Conservation (phyloP, 1,140 invertebrate species). For the Papilio polytes region DNA sequence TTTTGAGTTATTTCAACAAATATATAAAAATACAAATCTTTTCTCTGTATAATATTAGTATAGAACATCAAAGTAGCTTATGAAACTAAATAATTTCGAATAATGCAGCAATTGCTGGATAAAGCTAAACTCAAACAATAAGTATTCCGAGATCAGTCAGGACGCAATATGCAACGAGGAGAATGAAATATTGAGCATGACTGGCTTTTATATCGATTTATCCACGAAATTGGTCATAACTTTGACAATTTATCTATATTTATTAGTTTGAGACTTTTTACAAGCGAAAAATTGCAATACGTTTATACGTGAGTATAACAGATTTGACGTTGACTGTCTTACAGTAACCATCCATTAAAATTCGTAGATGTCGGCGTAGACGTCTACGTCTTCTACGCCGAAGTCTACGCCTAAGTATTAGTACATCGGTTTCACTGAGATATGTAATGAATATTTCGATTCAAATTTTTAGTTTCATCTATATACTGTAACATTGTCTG, state of each 20-base stretch:
- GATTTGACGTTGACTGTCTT: background rate
- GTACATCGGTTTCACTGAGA: background rate
- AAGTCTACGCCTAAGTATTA: no score
- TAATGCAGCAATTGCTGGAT: background rate
- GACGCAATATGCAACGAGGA: constrained; percentile 12
- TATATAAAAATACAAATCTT: no score
- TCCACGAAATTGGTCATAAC: background rate
- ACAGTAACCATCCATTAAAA: background rate
- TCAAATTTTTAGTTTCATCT: background rate
- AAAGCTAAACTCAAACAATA: constrained; percentile 3
- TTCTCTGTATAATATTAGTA: no score
- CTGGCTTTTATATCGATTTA: constrained; percentile 18
- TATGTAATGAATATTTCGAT: background rate
- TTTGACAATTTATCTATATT: constrained; percentile 10
- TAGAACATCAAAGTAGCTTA: background rate
- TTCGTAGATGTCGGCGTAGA: background rate
- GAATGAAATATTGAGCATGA: background rate
- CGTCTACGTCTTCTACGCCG: background rate
- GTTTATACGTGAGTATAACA: background rate
- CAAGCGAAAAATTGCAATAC: background rate
- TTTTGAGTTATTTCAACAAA: no score
- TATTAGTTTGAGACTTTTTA: background rate
- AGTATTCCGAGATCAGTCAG: background rate
- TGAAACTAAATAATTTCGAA: background rate
- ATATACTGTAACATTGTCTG: background rate